Conservation (phyloP, 2,113 vertebrate genomes). For the Edolisoma coerulescens region DNA sequence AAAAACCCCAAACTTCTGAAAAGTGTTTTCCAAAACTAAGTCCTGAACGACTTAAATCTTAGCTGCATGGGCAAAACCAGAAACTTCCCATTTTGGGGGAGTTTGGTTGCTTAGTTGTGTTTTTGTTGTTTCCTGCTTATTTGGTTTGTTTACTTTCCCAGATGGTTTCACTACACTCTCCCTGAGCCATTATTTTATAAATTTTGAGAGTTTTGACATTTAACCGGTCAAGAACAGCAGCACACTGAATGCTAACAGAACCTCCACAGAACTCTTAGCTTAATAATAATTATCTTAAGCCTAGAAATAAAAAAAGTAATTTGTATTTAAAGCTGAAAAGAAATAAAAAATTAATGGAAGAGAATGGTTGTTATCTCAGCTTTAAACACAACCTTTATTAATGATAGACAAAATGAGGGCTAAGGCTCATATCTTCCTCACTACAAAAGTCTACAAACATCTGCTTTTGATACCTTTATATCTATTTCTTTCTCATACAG, state of each 20-base stretch:
- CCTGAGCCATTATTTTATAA: not conserved
- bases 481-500: not conserved
- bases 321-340: not conserved
- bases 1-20: accelerated
- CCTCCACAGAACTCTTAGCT: not conserved
- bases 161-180: not conserved
- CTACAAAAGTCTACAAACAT: not conserved
- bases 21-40: not conserved
- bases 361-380: not conserved
- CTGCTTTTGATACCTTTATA: not conserved
- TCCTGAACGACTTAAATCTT: not conserved
- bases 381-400: not conserved
- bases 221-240: not conserved
- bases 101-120: not conserved
- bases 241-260: not conserved
- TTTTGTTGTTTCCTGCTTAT: not conserved
- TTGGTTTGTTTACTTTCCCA: not conserved
- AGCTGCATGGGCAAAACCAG: not conserved
- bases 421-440: not conserved
- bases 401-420: not conserved
- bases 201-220: not conserved
- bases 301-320: not conserved
- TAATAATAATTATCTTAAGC: not conserved
- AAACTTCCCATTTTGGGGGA: not conserved
- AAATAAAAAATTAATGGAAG: not conserved